Conservation (phyloP, 2,113 vertebrate species). For the Anolis carolinensis region DNA sequence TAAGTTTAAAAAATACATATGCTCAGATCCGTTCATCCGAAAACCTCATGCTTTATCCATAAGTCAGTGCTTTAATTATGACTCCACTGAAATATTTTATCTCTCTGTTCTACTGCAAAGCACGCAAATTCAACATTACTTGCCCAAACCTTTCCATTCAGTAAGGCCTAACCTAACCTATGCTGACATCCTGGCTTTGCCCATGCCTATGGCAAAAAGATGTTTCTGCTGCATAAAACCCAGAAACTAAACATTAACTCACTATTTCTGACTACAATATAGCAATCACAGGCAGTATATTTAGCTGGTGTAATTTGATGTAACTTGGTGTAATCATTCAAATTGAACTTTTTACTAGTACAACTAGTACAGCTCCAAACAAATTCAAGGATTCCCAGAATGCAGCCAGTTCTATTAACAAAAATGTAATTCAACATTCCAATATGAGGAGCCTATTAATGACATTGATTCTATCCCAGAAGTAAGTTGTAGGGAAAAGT, state of each 20-base stretch:
- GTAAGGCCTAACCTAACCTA: neutral
- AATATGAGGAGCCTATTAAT: too few relatives aligned
- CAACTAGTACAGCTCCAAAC: neutral
- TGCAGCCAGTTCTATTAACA: neutral
- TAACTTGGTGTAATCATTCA: neutral
- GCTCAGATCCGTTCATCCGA: too few relatives aligned
- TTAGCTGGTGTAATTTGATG: neutral
- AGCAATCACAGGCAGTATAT: neutral
- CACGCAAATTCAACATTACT: neutral
- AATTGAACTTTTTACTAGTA: neutral
- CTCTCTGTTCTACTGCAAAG: neutral
- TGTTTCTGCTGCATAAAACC: neutral
- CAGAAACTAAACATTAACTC: too few relatives aligned
- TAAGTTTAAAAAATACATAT: too few relatives aligned
- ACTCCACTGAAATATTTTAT: neutral
- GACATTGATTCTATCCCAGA: too few relatives aligned
- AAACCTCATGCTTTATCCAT: too few relatives aligned
- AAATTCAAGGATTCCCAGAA: neutral
- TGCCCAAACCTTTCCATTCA: neutral
- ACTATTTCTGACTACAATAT: too few relatives aligned
- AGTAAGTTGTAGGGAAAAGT: too few relatives aligned
- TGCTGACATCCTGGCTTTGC: neutral
- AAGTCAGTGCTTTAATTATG: neutral
- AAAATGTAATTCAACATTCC: too few relatives aligned
- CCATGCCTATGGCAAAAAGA: too few relatives aligned